Base-by-base conservation (phyloP, 2,797 vertebrate genomes). In the Ambastaia sidthimunki region DNA sequence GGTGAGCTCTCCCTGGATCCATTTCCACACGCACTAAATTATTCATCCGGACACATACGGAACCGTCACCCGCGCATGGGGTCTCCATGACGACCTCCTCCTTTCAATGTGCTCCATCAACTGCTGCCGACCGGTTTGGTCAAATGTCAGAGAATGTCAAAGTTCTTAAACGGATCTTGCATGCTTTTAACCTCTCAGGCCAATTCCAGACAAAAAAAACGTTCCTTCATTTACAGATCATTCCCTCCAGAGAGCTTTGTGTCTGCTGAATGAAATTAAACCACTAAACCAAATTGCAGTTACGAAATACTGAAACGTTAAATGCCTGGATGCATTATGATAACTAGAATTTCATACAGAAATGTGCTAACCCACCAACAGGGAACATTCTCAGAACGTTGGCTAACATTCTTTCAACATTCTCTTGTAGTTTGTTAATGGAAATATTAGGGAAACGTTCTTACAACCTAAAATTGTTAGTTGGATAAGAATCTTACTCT, bases 81-180 rank as follows among this genome's bases (percentile, higher is more conserved):
- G 94, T 97, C 91, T 85, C 90, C 92, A 95, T 93, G 93, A 94
- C 94, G 94, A 96, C 93, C 88, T 74, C 86, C 82, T 89, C 88
- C 88, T 5, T 72, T 87, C 89, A 91, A 86, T 82, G 72, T 78
- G 48, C 70, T 80, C 85, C 84, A 82, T 84, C 86, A 67, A 85
- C 87, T 85, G 87, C 85, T 88, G 87, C 88, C 87, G 89, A 69
- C 71, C 78, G 67, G 82, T 85, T 75, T 82, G 82, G 87, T 81
- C 83, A 84, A 71, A 81, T 83, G 84, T 82, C 84, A 83, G 71
- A 76, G 65, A 84, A 82, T 84, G 76, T 67, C 72, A 86, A 60
- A 67, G 83, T 85, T 73, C 67, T 55, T n/a, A 55, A 66, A 73
- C 31, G 37, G 71, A 67, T 83, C 67, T 74, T 60, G 71, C 59